phyloP scores from a whole-genome alignment of 2,888 invertebrate species.

The Megaustenia siamemsis region DNA sequence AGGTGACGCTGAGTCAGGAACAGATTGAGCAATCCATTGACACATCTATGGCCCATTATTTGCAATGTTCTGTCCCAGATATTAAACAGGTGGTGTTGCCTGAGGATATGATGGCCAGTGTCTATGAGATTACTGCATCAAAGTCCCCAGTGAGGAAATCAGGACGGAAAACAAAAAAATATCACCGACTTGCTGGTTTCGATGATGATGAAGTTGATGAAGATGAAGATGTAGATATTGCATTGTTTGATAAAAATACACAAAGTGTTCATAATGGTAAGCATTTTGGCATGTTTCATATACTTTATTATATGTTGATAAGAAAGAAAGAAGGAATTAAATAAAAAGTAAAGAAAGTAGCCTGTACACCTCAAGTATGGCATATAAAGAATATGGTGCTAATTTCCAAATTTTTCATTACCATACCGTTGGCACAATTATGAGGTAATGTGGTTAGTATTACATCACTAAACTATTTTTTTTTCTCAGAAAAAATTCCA shows the following conservation, averaged over 20 bases:
- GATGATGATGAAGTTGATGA: constrained; percentile 27
- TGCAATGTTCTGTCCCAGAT: constrained; percentile 44
- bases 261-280: neutral
- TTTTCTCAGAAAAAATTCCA: no score
- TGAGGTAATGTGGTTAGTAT: no score
- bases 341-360: no score
- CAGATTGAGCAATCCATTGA: constrained; percentile 45
- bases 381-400: no score
- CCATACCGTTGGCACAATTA: no score
- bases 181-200: constrained; percentile 43
- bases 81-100: constrained; percentile 36
- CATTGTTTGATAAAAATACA: neutral
- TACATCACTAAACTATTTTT: no score
- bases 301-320: neutral
- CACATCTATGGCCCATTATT: constrained; percentile 30
- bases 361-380: no score
- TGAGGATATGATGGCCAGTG: neutral
- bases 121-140: constrained; percentile 3
- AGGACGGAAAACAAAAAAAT: constrained; percentile 42
- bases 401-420: no score
- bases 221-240: neutral
- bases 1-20: constrained; percentile 32
- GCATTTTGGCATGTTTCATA: neutral
- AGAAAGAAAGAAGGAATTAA: no score
- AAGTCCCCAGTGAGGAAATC: constrained; percentile 27